phyloP scores from a whole-genome alignment of 2,797 vertebrate genomes.

The Ispidina picta region DNA sequence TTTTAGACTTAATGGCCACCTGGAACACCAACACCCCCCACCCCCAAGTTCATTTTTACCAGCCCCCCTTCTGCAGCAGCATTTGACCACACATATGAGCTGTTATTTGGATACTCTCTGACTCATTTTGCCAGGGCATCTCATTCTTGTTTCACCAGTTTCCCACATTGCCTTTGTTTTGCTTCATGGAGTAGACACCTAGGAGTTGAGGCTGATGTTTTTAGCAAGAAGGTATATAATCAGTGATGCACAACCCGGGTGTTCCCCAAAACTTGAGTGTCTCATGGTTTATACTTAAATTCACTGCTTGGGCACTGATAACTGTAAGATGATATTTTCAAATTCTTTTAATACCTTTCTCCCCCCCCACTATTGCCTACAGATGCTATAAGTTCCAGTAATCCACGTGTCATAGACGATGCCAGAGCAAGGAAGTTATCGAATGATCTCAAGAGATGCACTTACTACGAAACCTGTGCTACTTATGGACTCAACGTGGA shows the following conservation, averaged over 20 bases:
- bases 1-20: background rate
- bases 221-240: background rate
- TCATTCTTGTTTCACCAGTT: accelerated
- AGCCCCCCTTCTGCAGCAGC: background rate
- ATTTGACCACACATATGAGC: background rate
- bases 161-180: accelerated
- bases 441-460: slow-evolving; percentile 95
- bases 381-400: slow-evolving; percentile 95
- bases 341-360: accelerated
- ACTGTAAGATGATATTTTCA: background rate
- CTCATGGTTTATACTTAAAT: background rate
- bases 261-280: background rate
- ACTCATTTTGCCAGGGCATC: background rate
- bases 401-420: slow-evolving; percentile 94
- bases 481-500: slow-evolving; percentile 98
- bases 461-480: slow-evolving; percentile 97
- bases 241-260: background rate
- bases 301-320: background rate
- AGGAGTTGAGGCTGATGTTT: background rate
- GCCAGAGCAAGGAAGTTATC: slow-evolving; percentile 90
- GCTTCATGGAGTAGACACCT: background rate
- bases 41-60: background rate
- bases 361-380: background rate
- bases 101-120: background rate
- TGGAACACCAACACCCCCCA: too few species aligned